These are phyloP conservation scores for Drosophila seguyi DNA, from an alignment of 1,140 invertebrate genomes.

Conservation along the genomic window DNA sequence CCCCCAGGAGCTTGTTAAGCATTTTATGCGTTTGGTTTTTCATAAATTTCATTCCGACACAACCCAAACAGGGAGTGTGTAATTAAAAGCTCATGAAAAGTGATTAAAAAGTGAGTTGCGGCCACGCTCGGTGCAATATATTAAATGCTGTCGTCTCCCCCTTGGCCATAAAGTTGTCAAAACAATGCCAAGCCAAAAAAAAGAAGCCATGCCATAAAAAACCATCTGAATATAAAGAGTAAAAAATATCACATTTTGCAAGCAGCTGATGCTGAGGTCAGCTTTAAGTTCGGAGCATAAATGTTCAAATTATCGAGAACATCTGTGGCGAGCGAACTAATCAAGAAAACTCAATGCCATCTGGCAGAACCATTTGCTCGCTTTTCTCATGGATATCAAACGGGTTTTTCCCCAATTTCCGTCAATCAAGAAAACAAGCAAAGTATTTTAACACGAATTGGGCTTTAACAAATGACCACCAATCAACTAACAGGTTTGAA, in stretches of 20 bases:
- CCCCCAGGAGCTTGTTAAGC: conserved; percentile 62
- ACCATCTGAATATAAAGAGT: neutral
- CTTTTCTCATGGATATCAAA: conserved; percentile 38
- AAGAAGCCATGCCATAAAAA: conserved; percentile 2
- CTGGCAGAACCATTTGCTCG: conserved; percentile 26
- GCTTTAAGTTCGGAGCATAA: neutral
- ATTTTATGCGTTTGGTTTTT: conserved; percentile 71
- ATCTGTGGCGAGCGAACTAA: conserved; percentile 14
- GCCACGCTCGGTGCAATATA: conserved; percentile 60
- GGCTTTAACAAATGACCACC: conserved; percentile 36
- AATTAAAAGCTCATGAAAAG: conserved; percentile 82
- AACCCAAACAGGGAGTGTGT: conserved; percentile 51
- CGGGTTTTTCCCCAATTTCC: conserved; percentile 40
- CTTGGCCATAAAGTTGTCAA: conserved; percentile 70
- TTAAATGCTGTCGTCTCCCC: conserved; percentile 58
- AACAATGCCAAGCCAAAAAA: conserved; percentile 53
- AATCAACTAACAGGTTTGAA: conserved; percentile 41
- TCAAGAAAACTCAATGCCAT: conserved; percentile 32
- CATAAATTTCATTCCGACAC: conserved; percentile 61
- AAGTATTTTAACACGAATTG: conserved; percentile 53
- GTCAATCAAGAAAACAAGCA: conserved; percentile 48
- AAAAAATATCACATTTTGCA: conserved; percentile 19
- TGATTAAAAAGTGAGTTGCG: conserved; percentile 80
- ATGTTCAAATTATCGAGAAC: conserved; percentile 2
- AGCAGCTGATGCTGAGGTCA: conserved; percentile 35